phyloP scores from a whole-genome alignment of 2,888 invertebrate genomes.

The Pyrochroa serraticornis region DNA sequence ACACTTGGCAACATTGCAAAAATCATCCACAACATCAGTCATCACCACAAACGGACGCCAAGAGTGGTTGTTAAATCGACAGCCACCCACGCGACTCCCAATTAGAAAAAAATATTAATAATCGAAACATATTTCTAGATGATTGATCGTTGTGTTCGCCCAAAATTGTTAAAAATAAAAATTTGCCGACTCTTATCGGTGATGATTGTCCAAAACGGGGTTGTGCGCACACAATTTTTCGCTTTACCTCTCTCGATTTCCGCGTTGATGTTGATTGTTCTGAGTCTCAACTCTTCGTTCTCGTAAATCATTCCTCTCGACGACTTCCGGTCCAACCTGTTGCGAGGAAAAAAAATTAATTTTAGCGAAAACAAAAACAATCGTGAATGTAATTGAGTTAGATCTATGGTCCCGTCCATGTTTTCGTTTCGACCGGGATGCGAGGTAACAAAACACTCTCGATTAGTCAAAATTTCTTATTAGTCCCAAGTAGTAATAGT shows the following conservation, averaged over 20 bases:
- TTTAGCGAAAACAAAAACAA: neutral
- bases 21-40: neutral
- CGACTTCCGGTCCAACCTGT: constrained; percentile 85
- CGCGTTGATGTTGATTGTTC: constrained; percentile 90
- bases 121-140: no score
- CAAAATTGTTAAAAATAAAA: no score
- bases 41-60: neutral
- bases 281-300: constrained; percentile 86
- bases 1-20: no score
- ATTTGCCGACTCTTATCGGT: no score
- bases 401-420: neutral
- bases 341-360: constrained; percentile 12
- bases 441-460: no score
- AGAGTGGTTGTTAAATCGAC: neutral
- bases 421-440: neutral
- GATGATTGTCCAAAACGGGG: no score
- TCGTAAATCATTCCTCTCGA: constrained; percentile 93
- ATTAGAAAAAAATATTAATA: no score
- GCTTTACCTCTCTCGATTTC: constrained; percentile 85
- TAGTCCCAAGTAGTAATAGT: constrained; percentile 1
- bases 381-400: no score
- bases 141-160: no score
- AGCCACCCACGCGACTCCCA: neutral
- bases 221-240: no score
- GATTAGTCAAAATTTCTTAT: neutral